Conservation (phyloP, 2,888 invertebrate genomes). For the Acrobasis suavella region DNA sequence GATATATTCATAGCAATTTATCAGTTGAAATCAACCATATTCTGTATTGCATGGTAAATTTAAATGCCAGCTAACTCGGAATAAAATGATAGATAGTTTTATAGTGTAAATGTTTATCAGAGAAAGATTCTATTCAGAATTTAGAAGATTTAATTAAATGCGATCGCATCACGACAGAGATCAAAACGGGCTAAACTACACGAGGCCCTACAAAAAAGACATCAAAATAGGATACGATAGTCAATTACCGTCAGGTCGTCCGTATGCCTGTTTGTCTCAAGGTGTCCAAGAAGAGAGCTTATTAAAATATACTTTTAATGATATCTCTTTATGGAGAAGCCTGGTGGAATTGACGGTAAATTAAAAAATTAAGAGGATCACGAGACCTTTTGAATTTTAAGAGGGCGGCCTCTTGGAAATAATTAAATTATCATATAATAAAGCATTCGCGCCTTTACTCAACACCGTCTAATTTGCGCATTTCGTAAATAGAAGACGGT, state of each 20-base stretch:
- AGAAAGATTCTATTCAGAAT: too few relatives aligned
- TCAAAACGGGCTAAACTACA: too few relatives aligned
- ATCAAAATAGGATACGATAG: too few relatives aligned
- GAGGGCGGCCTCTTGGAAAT: constrained; percentile 50
- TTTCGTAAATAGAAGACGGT: background rate
- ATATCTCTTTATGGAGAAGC: constrained; percentile 16
- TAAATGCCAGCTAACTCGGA: too few relatives aligned
- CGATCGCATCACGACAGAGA: too few relatives aligned
- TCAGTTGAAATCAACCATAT: background rate
- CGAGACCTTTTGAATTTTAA: constrained; percentile 53
- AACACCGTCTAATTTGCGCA: constrained; percentile 13
- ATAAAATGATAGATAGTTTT: too few relatives aligned
- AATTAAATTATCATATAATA: constrained; percentile 62
- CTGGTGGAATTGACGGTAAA: constrained; percentile 27
- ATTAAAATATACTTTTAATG: background rate
- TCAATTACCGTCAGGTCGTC: too few relatives aligned
- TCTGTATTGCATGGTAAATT: background rate
- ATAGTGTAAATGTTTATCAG: too few relatives aligned
- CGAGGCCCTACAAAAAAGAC: too few relatives aligned
- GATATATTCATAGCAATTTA: background rate
- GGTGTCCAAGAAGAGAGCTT: background rate
- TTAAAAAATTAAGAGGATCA: constrained; percentile 36
- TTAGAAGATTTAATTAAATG: too few relatives aligned
- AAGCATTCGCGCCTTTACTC: constrained; percentile 29
- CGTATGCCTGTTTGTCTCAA: background rate